Base-by-base conservation (phyloP, 2,113 vertebrate species). In the Gymnobelideus leadbeateri region DNA sequence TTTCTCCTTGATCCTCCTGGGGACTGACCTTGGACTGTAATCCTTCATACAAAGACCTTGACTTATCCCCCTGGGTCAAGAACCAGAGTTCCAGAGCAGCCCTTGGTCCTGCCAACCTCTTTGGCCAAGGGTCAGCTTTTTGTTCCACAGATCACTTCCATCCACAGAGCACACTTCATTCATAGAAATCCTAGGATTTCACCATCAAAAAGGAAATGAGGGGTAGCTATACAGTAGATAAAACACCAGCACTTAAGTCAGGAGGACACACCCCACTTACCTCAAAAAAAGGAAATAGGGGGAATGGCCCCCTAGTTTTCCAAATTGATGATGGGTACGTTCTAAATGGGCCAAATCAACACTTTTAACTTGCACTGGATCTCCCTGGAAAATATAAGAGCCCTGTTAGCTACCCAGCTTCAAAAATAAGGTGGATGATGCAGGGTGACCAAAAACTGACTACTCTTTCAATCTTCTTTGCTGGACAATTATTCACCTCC, bases 1-100 rank as follows among this genome's bases (percentile, higher is more conserved):
- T 97, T 98, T 96, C 94, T 96, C n/a, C 61, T 77, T n/a, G 14
- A 77, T n/a, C 3, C 14, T 37, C 68, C 68, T 84, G n/a, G n/a
- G 19, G 2, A 77, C 14, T 77, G 68, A n/a, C 37, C 14, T 37
- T 68, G 31, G 3, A 3, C 12, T 68, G 12, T 37, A 16, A 1
- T n/a, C 11, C 16, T 77, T 16, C n/a, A 84, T 43, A 84, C 68
- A 84, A 43, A 84, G 37, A 43, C 19, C 4, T 84, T 84, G n/a
- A 84, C 7, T 43, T 19, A 8, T 84, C n/a, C n/a, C 52, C n/a
- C 68, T 84, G 68, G 19, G 19, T 43, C 4, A 77, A 23, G 68
- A 43, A 14, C n/a, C n/a, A 84, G 6, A 23, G n/a, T 43, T 77
- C n/a, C 16, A 23, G 37, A 19, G 19, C 16, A 43, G n/a, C n/a